Evolutionary conservation across 2,797 vertebrate species (phyloP), one percentile per base, ranked within the genome.

Genomic region (Babyrousa celebensis): DNA sequence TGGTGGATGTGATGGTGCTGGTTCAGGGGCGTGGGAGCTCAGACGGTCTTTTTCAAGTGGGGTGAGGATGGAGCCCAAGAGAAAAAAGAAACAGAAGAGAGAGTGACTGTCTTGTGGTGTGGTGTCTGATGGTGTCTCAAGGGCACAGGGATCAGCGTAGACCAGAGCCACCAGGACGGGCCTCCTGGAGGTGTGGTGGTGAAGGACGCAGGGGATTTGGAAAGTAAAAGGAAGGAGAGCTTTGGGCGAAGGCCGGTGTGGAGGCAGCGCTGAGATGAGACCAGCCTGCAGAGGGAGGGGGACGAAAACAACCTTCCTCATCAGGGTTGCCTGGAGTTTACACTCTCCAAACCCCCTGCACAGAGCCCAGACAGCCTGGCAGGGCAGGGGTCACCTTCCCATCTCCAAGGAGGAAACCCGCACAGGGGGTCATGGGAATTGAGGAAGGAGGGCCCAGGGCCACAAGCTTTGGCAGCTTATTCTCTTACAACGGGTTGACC

Each of bases 11-110:
- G 17, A 36, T 12, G 29, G 40, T 75, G 21, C 48, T 94, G 78
- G 68, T 54, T 79, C 43, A 70, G 60, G 89, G 94, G 85, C 86
- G 62, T 43, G 40, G 70, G 20, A 84, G 62, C 48, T 56, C 79
- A 94, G 56, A 36, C 18, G 75, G 70, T 32, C 48, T 40, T 91
- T 60, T 89, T 75, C 43, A 85, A 94, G 84, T 1, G 58, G 77
- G 65, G 79, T 14, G 52, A 89, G 83, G 77, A 29, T 40, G 78
- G 21, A 71, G 17, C 48, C 65, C 29, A 75, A 40, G 2, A 94
- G 16, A 36, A 70, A 27, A 40, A 32, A 60, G n/a, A 60, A 36
- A 32, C 6, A 16, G 86, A 52, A 86, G 54, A 72, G n/a, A 70
- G 65, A 60, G 40, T 0, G n/a, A 36, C 21, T 12, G 1, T 56